Percentiles rank a stretch among this genome's conserved stretches.
Evolutionary conservation across 2,797 vertebrate species (phyloP).

Genomic region (Sebastes steindachneri): DNA sequence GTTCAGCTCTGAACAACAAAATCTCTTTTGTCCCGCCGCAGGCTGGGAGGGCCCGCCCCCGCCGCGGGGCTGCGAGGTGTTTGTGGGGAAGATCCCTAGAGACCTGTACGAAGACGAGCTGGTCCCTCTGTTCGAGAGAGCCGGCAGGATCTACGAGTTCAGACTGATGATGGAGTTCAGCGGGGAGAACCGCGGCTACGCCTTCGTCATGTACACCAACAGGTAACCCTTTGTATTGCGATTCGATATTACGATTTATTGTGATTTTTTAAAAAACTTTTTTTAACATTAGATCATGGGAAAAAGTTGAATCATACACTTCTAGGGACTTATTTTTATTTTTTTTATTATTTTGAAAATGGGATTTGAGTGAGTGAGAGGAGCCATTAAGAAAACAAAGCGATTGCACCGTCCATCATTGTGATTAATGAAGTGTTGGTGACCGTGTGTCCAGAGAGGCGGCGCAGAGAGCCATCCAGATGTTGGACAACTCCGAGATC

Average conservation of each 20-base stretch:
- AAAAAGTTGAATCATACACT: too few species aligned
- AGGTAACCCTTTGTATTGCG: slow-evolving; percentile 62
- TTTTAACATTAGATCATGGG: too few species aligned
- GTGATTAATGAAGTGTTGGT: not conserved
- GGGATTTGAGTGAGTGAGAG: not conserved
- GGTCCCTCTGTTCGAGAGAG: slow-evolving; percentile 92
- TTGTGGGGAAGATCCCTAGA: slow-evolving; percentile 96
- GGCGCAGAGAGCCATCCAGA: slow-evolving; percentile 90
- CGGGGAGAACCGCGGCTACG: slow-evolving; percentile 97
- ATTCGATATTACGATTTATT: too few species aligned
- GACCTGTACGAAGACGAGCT: slow-evolving; percentile 95
- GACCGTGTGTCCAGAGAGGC: slow-evolving; percentile 76
- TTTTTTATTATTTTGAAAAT: not conserved
- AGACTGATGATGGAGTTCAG: slow-evolving; percentile 99
- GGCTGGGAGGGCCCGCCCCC: slow-evolving; percentile 94
- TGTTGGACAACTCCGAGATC: slow-evolving; percentile 92
- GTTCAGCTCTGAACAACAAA: not conserved
- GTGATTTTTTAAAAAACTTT: too few species aligned
- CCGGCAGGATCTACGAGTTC: slow-evolving; percentile 94
- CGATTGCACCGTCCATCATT: not conserved
- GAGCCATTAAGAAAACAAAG: too few species aligned
- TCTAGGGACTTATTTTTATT: not conserved
- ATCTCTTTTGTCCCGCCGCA: slow-evolving; percentile 55
- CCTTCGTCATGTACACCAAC: slow-evolving; percentile 94
- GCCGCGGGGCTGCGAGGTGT: slow-evolving; percentile 94